A percentile compares a stretch with the other conserved stretches of the same genome.
Conservation (phyloP, 2,888 invertebrate genomes). For the Chrysolina oricalcia region DNA sequence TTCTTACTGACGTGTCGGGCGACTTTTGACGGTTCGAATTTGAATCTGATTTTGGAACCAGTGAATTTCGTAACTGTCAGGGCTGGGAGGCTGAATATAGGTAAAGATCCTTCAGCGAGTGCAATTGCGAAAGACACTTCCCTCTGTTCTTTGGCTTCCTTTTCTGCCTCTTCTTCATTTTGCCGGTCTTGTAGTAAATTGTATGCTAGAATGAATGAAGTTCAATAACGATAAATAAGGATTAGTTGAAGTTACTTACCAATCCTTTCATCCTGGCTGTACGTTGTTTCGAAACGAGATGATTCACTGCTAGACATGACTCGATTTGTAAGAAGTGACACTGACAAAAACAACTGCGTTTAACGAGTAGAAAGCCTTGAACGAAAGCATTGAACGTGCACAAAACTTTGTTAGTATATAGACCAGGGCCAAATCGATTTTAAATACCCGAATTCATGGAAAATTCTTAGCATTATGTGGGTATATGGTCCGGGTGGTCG, state of each 20-base stretch:
- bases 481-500: too few relatives aligned
- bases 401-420: too few relatives aligned
- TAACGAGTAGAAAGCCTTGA: too few relatives aligned
- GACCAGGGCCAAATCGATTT: too few relatives aligned
- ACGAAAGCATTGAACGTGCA: too few relatives aligned
- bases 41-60: conserved; percentile 43
- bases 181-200: conserved; percentile 29
- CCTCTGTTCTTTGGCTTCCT: conserved; percentile 10
- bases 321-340: conserved; percentile 10
- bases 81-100: conserved; percentile 37
- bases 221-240: not conserved
- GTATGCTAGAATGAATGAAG: not conserved
- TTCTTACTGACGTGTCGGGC: conserved; percentile 33
- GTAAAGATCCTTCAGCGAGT: conserved; percentile 25
- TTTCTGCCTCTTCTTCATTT: conserved; percentile 29
- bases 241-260: conserved; percentile 33
- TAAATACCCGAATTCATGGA: too few relatives aligned
- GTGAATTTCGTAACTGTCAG: conserved; percentile 38
- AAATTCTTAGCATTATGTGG: too few relatives aligned
- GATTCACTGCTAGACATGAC: conserved; percentile 39
- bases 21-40: conserved; percentile 36
- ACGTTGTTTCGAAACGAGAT: conserved; percentile 35
- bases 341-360: conserved; percentile 4
- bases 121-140: conserved; percentile 26
- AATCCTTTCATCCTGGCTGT: conserved; percentile 44